These are phyloP conservation scores for Baryphthengus martii DNA, from an alignment of 2,113 vertebrate genomes.

Conservation along the genomic window DNA sequence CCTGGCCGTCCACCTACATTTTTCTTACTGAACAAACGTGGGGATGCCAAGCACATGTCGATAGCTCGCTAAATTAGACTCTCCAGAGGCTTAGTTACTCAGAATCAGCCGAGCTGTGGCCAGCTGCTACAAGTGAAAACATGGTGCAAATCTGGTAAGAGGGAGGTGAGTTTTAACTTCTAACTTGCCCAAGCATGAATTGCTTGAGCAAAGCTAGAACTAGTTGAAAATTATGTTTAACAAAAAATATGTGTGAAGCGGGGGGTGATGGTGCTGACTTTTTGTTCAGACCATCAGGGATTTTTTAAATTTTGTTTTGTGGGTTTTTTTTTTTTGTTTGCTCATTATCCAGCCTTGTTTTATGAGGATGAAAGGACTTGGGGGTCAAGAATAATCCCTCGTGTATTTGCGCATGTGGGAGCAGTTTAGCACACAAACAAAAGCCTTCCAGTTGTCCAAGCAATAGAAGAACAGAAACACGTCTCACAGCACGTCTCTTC, in stretches of 20 bases:
- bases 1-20: slow-evolving; percentile 19
- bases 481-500: not conserved
- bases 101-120: not conserved
- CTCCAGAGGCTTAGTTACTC: slow-evolving; percentile 1
- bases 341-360: not conserved
- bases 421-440: not conserved
- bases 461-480: not conserved
- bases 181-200: slow-evolving; percentile 21
- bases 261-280: not conserved
- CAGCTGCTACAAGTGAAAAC: slow-evolving; percentile 4
- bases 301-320: not conserved
- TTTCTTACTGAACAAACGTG: not conserved
- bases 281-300: not conserved
- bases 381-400: not conserved
- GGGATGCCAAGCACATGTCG: not conserved
- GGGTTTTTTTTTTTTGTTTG: not conserved
- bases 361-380: not conserved
- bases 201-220: not conserved
- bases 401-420: not conserved
- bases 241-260: not conserved
- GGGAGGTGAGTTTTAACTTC: not conserved
- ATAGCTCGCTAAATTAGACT: not conserved
- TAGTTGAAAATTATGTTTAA: not conserved
- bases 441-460: not conserved
- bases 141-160: not conserved